Conservation (phyloP, 2,888 invertebrate species). For the Patella ulyssiponensis region DNA sequence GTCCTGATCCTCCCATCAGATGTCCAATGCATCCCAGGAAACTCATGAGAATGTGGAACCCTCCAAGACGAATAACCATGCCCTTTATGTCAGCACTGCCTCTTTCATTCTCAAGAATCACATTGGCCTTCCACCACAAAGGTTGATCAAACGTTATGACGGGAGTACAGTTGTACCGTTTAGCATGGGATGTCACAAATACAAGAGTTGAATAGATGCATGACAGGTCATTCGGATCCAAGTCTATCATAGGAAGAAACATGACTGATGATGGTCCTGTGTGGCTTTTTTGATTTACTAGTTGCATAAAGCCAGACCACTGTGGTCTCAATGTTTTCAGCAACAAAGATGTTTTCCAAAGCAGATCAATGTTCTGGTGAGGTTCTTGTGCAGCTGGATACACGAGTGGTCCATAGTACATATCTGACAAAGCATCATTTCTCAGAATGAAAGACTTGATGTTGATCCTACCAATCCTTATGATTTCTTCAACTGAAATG, state of each 20-base stretch:
- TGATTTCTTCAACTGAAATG: too few relatives aligned
- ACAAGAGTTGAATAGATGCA: slow-evolving; percentile 38
- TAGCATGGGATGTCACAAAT: slow-evolving; percentile 25
- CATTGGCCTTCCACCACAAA: slow-evolving; percentile 39
- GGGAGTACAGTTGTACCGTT: slow-evolving; percentile 22
- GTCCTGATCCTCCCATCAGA: slow-evolving; percentile 44
- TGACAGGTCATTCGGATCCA: slow-evolving; percentile 38
- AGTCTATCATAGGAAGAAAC: slow-evolving; percentile 40
- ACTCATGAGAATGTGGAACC: slow-evolving; percentile 43
- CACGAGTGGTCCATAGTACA: too few relatives aligned
- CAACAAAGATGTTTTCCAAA: too few relatives aligned
- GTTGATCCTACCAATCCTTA: too few relatives aligned
- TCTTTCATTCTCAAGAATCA: slow-evolving; percentile 13
- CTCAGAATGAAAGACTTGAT: too few relatives aligned
- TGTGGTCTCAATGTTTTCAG: too few relatives aligned
- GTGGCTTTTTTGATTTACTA: slow-evolving; percentile 21
- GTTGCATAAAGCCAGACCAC: too few relatives aligned
- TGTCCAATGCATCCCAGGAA: slow-evolving; percentile 48
- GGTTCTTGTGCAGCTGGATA: too few relatives aligned
- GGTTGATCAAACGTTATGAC: slow-evolving; percentile 51
- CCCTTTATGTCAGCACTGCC: too few relatives aligned
- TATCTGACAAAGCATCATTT: too few relatives aligned
- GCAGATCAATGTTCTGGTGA: too few relatives aligned
- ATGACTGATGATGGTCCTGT: slow-evolving; percentile 27
- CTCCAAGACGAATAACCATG: slow-evolving; percentile 22